Base-by-base conservation (phyloP, 2,888 invertebrate genomes). In the Brachyopa scutellaris region DNA sequence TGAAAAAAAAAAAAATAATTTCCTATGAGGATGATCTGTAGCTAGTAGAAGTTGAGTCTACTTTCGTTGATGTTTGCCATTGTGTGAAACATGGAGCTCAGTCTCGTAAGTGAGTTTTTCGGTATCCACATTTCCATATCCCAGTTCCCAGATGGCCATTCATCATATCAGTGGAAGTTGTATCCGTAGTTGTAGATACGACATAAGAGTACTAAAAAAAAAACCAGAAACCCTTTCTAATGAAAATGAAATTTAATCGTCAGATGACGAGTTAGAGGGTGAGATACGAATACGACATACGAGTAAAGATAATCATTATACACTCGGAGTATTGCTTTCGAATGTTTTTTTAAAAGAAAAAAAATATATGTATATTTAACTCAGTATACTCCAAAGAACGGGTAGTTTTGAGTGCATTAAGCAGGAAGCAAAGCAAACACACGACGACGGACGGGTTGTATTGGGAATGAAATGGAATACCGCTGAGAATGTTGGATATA, bases 141-240 rank as follows among this genome's bases (percentile, higher is more conserved):
- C 70, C 17, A 17, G 49, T 49, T 61, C 70, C 70, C 70, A 70
- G 59, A 61, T 70, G 70, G 61, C 70, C 29, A 70, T 70, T 70
- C 70, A 61, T 70, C 70, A 70, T 61, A 59, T 31, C 31, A 4
- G 17, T 31, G 26, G 19, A 2, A 11, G 19, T 9, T 23, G 47
- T n/a, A n/a, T n/a, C 8, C 9, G 17, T 13, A 38, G 26, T 19
- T 1, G 13, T 47, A 57, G n/a, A n/a, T n/a, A n/a, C n/a, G n/a
- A n/a, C n/a, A n/a, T n/a, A n/a, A n/a, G n/a, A n/a, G n/a, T n/a
- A n/a, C n/a, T n/a, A n/a, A n/a, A n/a, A n/a, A n/a, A n/a, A n/a
- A n/a, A n/a, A n/a, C 5, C 36, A 11, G n/a, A 36, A n/a, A 49
- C 70, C 59, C 59, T 61, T 70, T 51, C 11, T 42, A 53, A 38